phyloP scores from a whole-genome alignment of 2,888 invertebrate genomes.

The Leptopilina drosophilae region DNA sequence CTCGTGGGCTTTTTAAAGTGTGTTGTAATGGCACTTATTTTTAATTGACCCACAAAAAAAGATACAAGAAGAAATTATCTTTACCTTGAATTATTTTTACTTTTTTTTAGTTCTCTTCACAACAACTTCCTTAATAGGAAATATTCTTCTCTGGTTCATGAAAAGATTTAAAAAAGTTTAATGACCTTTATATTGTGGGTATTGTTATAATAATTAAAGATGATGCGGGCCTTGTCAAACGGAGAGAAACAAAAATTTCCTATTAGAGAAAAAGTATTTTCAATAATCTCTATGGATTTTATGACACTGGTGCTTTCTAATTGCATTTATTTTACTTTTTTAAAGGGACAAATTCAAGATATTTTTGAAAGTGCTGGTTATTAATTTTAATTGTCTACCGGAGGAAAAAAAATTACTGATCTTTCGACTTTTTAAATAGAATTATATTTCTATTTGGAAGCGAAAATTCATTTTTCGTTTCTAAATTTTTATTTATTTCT shows the following conservation, averaged over 20 bases:
- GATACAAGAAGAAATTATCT: background rate
- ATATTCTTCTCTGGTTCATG: background rate
- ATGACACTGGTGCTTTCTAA: background rate
- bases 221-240: background rate
- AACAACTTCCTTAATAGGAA: background rate
- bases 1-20: conserved; percentile 13
- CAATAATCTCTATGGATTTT: background rate
- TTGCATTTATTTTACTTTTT: conserved; percentile 1
- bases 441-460: too few species aligned
- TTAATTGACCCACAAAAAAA: conserved; percentile 27
- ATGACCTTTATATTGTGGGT: conserved; percentile 14
- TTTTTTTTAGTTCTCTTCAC: background rate
- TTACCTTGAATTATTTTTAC: background rate
- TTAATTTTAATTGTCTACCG: too few species aligned
- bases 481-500: background rate
- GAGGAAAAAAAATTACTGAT: background rate
- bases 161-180: background rate
- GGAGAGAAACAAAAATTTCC: background rate
- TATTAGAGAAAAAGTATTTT: background rate
- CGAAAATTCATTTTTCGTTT: too few species aligned
- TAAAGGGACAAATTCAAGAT: background rate
- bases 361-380: background rate
- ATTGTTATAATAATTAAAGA: conserved; percentile 17
- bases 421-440: background rate
- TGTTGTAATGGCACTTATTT: conserved; percentile 2